Conservation (phyloP, 2,113 vertebrate species). For the Gracilinanus agilis region DNA sequence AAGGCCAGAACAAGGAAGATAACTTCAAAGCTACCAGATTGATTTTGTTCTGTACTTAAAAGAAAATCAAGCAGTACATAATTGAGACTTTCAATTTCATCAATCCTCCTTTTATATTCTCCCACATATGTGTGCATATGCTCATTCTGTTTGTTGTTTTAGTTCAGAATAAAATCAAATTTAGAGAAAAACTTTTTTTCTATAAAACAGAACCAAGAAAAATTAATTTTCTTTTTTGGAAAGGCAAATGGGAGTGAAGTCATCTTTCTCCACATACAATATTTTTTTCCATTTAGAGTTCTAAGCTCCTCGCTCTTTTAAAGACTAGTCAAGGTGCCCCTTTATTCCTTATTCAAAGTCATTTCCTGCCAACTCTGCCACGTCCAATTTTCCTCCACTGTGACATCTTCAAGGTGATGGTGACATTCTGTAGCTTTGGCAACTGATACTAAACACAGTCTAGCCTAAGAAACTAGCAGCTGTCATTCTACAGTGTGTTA, state of each 20-base stretch:
- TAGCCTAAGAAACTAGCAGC: background rate
- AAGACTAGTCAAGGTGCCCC: background rate
- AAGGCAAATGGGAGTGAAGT: background rate
- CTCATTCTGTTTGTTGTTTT: background rate
- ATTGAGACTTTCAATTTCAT: background rate
- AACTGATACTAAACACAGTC: background rate
- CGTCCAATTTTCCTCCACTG: background rate
- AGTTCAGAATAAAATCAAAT: background rate
- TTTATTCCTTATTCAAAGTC: background rate
- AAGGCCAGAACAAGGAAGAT: background rate
- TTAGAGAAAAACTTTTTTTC: background rate
- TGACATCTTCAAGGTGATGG: background rate
- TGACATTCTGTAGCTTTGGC: background rate
- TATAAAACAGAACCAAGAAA: background rate
- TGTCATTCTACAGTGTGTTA: background rate
- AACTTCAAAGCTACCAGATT: background rate
- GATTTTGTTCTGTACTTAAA: background rate
- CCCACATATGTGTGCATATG: background rate
- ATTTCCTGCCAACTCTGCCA: background rate
- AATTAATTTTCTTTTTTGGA: background rate
- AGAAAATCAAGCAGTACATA: background rate
- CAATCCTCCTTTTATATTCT: background rate
- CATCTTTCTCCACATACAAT: background rate
- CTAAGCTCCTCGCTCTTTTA: background rate
- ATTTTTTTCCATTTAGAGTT: background rate